Evolutionary conservation across 2,797 vertebrate species (phyloP).

Genomic region (Thunnus albacares): DNA sequence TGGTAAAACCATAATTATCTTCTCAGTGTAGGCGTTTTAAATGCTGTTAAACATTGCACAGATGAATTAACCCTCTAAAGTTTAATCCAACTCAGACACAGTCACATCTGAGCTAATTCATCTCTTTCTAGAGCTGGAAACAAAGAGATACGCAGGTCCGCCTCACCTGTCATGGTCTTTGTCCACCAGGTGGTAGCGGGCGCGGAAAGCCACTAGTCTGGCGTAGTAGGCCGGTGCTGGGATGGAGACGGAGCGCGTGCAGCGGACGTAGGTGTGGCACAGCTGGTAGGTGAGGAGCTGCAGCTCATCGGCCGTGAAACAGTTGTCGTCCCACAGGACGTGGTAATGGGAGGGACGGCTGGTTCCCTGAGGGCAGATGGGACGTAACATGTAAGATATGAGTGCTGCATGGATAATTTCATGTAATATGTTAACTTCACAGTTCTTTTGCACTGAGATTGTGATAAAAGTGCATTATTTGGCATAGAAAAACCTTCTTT

Average conservation of each 20-base stretch:
- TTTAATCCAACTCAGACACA: neutral
- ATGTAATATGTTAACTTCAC: neutral
- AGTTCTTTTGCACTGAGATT: too few relatives aligned
- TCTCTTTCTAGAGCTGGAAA: too few relatives aligned
- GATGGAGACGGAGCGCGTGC: conserved; percentile 98
- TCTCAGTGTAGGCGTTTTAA: neutral
- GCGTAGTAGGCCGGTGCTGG: conserved; percentile 98
- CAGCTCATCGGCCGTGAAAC: conserved; percentile 97
- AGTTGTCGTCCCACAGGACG: conserved; percentile 99
- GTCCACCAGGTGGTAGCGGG: conserved; percentile 98
- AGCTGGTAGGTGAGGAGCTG: conserved; percentile 99
- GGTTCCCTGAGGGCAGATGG: conserved; percentile 89
- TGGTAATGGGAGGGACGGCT: conserved; percentile 99
- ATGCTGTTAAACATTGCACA: neutral
- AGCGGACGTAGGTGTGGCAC: conserved; percentile 98
- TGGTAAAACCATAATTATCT: too few relatives aligned
- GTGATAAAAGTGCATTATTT: neutral
- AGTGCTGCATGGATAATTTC: neutral
- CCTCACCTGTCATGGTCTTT: conserved; percentile 98
- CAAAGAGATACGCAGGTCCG: too few relatives aligned
- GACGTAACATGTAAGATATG: fast-evolving
- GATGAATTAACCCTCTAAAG: too few relatives aligned
- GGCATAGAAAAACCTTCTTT: neutral
- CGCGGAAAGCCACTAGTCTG: conserved; percentile 95
- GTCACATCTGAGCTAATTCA: neutral